Evolutionary conservation across 2,797 vertebrate species (phyloP).

Genomic region (Hemitrygon akajei): DNA sequence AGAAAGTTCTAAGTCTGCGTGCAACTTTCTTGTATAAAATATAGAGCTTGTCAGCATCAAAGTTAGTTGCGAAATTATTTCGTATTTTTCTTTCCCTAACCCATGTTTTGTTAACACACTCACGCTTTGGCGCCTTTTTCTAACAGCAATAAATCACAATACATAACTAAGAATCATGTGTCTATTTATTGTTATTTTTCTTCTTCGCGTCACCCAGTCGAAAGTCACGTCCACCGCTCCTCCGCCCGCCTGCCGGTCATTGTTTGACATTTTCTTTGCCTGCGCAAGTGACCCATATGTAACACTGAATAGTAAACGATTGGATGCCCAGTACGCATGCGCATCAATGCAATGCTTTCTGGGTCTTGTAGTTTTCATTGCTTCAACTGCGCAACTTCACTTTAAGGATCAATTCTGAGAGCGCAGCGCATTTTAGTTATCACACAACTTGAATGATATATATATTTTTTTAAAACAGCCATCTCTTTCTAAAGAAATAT

Average conservation of each 20-base stretch:
- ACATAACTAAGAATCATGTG: conserved; percentile 31
- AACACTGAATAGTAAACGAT: neutral
- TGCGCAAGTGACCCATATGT: conserved; percentile 27
- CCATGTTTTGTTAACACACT: neutral
- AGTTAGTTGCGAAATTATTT: conserved; percentile 17
- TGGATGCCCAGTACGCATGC: neutral
- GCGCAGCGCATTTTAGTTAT: neutral
- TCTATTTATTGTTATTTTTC: neutral
- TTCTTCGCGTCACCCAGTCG: neutral
- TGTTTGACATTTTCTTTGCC: conserved; percentile 28
- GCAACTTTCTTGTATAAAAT: conserved; percentile 10
- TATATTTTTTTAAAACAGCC: neutral
- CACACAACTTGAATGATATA: neutral
- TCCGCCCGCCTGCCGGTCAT: conserved; percentile 23
- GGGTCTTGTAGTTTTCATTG: conserved; percentile 9
- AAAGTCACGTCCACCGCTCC: conserved; percentile 13
- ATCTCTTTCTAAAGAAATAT: neutral
- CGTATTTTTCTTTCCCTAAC: neutral
- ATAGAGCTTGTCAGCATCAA: neutral
- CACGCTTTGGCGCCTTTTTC: conserved; percentile 21
- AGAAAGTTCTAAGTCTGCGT: conserved; percentile 9
- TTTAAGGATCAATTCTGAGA: neutral
- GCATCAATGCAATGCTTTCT: neutral
- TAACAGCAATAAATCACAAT: conserved; percentile 22
- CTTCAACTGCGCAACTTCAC: conserved; percentile 1